These are phyloP conservation scores for Nothobranchius kuhntae DNA, from an alignment of 2,113 vertebrate species.

Conservation along the genomic window DNA sequence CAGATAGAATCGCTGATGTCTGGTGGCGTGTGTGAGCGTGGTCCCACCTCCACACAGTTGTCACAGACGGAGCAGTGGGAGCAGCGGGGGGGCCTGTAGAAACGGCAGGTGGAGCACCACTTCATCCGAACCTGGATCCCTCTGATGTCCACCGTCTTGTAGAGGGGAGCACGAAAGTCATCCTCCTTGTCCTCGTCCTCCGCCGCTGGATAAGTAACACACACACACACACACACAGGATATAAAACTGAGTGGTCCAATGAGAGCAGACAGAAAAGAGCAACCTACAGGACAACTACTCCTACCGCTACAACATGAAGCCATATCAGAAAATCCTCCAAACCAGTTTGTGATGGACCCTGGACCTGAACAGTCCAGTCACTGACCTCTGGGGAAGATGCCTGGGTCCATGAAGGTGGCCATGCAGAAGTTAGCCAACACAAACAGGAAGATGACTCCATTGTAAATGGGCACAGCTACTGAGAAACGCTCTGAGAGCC, in stretches of 20 bases:
- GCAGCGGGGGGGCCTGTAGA: slow-evolving; percentile 94
- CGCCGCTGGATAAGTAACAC: slow-evolving; percentile 79
- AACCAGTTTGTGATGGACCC: too few relatives aligned
- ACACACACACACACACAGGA: not conserved
- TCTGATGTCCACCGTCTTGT: slow-evolving; percentile 97
- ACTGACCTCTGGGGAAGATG: slow-evolving; percentile 93
- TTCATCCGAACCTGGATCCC: slow-evolving; percentile 98
- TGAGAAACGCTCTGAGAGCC: slow-evolving; percentile 90
- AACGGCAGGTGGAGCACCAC: slow-evolving; percentile 97
- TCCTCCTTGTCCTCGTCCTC: slow-evolving; percentile 99
- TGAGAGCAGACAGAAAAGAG: too few relatives aligned
- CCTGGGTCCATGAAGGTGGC: slow-evolving; percentile 99
- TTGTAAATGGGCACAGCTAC: slow-evolving; percentile 92
- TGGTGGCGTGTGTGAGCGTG: not conserved
- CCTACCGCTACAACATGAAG: too few relatives aligned
- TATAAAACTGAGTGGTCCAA: too few relatives aligned
- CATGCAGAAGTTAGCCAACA: slow-evolving; percentile 98
- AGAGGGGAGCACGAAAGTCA: slow-evolving; percentile 94
- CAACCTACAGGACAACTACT: too few relatives aligned
- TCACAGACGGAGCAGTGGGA: slow-evolving; percentile 98
- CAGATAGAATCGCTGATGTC: too few relatives aligned
- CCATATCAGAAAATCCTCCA: too few relatives aligned
- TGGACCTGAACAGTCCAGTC: too few relatives aligned
- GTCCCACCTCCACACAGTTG: slow-evolving; percentile 94
- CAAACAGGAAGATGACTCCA: slow-evolving; percentile 92